These are phyloP conservation scores for Brachirus orientalis DNA, from an alignment of 2,113 vertebrate species.

Conservation along the genomic window DNA sequence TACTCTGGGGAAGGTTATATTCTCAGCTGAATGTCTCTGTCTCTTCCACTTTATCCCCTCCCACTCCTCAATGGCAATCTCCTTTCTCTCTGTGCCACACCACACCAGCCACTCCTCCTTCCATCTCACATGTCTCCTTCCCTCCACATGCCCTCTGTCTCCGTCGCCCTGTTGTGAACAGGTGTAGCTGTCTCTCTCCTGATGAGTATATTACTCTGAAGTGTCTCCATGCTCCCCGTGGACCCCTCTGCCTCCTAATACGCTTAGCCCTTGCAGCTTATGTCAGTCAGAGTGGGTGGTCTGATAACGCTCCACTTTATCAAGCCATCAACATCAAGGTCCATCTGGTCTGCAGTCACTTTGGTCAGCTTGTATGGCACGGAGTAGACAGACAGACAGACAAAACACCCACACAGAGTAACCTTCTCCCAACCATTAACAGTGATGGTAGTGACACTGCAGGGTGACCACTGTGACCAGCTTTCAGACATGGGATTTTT, in stretches of 20 bases:
- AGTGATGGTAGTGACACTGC: slow-evolving; percentile 43
- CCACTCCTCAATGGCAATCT: slow-evolving; percentile 16
- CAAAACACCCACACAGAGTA: slow-evolving; percentile 38
- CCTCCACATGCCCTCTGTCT: slow-evolving; percentile 22
- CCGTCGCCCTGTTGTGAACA: slow-evolving; percentile 72
- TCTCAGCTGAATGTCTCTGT: slow-evolving; percentile 44
- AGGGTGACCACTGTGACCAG: slow-evolving; percentile 11
- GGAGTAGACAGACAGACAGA: slow-evolving; percentile 41
- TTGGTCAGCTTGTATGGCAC: slow-evolving; percentile 61
- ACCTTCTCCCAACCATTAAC: slow-evolving; percentile 47
- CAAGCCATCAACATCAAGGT: slow-evolving; percentile 73
- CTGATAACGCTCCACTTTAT: slow-evolving; percentile 75
- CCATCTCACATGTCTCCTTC: slow-evolving; percentile 22
- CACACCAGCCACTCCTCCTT: slow-evolving; percentile 28
- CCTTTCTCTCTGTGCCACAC: slow-evolving; percentile 23
- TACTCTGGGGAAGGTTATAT: slow-evolving; percentile 46
- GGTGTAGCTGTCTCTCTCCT: slow-evolving; percentile 77
- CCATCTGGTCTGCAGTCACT: slow-evolving; percentile 74
- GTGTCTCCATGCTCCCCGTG: slow-evolving; percentile 66
- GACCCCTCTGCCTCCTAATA: slow-evolving; percentile 75
- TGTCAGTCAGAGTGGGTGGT: slow-evolving; percentile 77
- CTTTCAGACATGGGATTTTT: slow-evolving; percentile 14
- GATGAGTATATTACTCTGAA: slow-evolving; percentile 81
- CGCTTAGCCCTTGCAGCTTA: slow-evolving; percentile 75
- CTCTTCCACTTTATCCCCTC: slow-evolving; percentile 40